These are phyloP conservation scores for Drosophila tropicalis DNA, from an alignment of 1,140 invertebrate genomes.

Conservation along the genomic window DNA sequence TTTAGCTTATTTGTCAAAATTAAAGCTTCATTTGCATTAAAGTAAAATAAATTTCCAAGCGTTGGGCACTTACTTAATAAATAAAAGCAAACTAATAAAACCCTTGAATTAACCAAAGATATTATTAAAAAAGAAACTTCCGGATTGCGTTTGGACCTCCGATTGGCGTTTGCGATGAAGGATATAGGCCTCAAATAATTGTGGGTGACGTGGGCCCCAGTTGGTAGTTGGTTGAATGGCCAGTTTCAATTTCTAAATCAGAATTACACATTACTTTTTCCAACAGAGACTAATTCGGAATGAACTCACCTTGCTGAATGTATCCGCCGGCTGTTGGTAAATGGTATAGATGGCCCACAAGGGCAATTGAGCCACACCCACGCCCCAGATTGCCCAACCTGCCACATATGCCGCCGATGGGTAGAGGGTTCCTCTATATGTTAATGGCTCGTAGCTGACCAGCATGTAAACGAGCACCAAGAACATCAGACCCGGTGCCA, in stretches of 20 bases:
- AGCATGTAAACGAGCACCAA: conserved; percentile 88
- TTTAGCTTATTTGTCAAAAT: conserved; percentile 50
- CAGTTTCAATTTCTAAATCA: conserved; percentile 50
- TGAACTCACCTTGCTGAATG: conserved; percentile 54
- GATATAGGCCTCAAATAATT: conserved; percentile 62
- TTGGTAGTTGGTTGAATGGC: conserved; percentile 57
- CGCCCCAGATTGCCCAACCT: conserved; percentile 84
- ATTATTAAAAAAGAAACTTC: conserved; percentile 56
- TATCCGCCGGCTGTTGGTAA: conserved; percentile 63
- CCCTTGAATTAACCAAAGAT: conserved; percentile 59
- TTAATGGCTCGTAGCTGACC: conserved; percentile 84
- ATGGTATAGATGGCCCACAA: conserved; percentile 82
- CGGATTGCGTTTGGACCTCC: conserved; percentile 29
- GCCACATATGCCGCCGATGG: conserved; percentile 83
- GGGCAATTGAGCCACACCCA: conserved; percentile 84
- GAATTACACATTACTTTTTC: neutral
- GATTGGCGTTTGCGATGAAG: conserved; percentile 40
- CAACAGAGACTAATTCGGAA: neutral
- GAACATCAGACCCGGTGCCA: conserved; percentile 90
- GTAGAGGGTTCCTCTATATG: conserved; percentile 84
- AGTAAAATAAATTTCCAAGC: conserved; percentile 37
- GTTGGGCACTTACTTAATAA: conserved; percentile 51
- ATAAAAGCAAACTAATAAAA: too few species aligned
- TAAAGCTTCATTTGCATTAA: conserved; percentile 25
- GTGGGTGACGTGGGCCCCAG: conserved; percentile 67